phyloP scores from a whole-genome alignment of 2,888 invertebrate genomes.

The Beris morrisii region DNA sequence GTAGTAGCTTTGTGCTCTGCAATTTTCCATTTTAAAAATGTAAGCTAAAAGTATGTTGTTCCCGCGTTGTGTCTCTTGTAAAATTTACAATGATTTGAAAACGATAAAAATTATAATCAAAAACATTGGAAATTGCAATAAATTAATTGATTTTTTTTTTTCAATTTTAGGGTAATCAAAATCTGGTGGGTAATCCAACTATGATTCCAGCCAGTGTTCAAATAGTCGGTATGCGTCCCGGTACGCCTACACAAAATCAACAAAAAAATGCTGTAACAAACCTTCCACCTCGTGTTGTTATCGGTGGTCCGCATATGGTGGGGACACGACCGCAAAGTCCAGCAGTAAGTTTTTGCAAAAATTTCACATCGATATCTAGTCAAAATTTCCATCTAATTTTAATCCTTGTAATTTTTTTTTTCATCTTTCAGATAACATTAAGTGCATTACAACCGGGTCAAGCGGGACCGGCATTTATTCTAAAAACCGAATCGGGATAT shows the following conservation, averaged over 20 bases:
- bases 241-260: conserved; percentile 66
- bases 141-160: too few species aligned
- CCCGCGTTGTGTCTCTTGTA: too few species aligned
- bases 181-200: conserved; percentile 64
- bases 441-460: conserved; percentile 86
- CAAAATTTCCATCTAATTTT: background rate
- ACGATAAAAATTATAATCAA: too few species aligned
- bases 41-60: too few species aligned
- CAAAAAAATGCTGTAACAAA: conserved; percentile 74
- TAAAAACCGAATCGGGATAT: conserved; percentile 96
- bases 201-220: conserved; percentile 77
- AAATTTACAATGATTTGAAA: too few species aligned
- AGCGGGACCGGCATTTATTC: conserved; percentile 82
- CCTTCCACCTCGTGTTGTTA: conserved; percentile 79
- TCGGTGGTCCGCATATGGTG: conserved; percentile 79
- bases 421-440: conserved; percentile 74
- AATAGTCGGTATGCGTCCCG: conserved; percentile 82
- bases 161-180: conserved; percentile 57
- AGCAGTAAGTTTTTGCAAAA: conserved; percentile 55
- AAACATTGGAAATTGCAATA: too few species aligned
- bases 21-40: too few species aligned
- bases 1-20: too few species aligned
- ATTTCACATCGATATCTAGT: background rate
- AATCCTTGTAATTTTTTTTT: conserved; percentile 16
- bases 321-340: conserved; percentile 80